Base-by-base conservation (phyloP, 2,113 vertebrate species). In the Hyperoodon ampullatus region DNA sequence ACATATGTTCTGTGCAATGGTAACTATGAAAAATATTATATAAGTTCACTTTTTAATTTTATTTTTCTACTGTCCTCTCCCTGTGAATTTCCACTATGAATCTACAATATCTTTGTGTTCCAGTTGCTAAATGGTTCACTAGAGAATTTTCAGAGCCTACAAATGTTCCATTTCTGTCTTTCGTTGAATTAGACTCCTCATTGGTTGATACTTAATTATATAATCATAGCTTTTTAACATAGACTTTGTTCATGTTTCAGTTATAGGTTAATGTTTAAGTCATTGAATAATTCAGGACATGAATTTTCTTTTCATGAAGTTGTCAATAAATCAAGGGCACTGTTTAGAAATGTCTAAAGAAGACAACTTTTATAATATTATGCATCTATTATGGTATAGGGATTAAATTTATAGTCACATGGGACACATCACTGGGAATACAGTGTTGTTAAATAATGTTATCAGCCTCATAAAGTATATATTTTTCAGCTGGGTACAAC, bases 361-460 rank as follows among this genome's bases (percentile, higher is more conserved):
- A 93, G n/a, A 95, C 30, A 87, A 83, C 8, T 90, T 97, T 97
- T 97, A 93, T 19, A 74, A 58, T 92, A 97, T 92, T 88, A 60
- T 92, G 95, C 85, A n/a, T 92, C 33, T 82, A 44, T 44, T 88
- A n/a, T 0, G 0, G 28, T 65, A 3, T 50, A 93, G 55, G 42
- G 35, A 82, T 98, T 95, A 96, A 94, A 90, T 98, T 98, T 97
- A 97, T 95, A 97, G 88, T 83, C 98, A 90, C 80, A 88, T 74
- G 95, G 94, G 95, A 97, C 65, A 84, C 72, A 96, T 97, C 98
- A 97, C 19, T 77, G 60, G 63, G 75, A 98, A 97, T 68, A 96
- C 35, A 96, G 92, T 95, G 90, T 55, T 85, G n/a, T 98, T 98
- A 98, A 96, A 96, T 97, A 98, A 97, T 97, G 89, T 95, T 90